Evolutionary conservation across 2,113 vertebrate genomes (phyloP).

Genomic region (Pituophis catenifer): DNA sequence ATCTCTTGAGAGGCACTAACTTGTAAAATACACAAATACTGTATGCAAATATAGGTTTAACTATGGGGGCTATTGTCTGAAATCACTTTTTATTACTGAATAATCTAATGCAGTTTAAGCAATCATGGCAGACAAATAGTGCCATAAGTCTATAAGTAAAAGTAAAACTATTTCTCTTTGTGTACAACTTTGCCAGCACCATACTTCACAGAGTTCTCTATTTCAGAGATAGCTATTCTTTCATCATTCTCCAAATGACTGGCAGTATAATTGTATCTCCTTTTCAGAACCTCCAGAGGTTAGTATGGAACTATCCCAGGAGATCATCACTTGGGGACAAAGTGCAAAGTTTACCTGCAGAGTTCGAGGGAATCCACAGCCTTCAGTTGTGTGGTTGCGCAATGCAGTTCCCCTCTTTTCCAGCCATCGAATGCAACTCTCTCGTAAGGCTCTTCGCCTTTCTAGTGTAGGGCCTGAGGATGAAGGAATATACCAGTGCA

Average conservation of each 20-base stretch:
- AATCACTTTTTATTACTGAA: background rate
- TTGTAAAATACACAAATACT: background rate
- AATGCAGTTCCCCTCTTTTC: conserved; percentile 79
- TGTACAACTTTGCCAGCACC: background rate
- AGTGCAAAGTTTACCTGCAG: conserved; percentile 88
- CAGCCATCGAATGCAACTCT: conserved; percentile 79
- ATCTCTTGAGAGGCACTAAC: background rate
- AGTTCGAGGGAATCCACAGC: conserved; percentile 85
- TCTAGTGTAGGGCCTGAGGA: conserved; percentile 85
- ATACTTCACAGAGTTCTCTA: background rate
- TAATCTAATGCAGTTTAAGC: background rate
- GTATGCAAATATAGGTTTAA: background rate
- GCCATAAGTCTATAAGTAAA: background rate
- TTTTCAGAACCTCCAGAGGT: conserved; percentile 88
- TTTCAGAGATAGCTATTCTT: background rate
- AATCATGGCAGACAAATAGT: background rate
- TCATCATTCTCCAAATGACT: background rate
- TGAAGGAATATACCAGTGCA: conserved; percentile 93
- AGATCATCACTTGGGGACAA: conserved; percentile 83
- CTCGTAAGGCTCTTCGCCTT: conserved; percentile 72
- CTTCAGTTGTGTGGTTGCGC: conserved; percentile 88
- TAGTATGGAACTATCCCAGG: conserved; percentile 86
- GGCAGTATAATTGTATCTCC: background rate
- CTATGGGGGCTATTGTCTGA: background rate
- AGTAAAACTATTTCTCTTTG: background rate